Evolutionary conservation across 2,113 vertebrate species (phyloP).

Genomic region (Etheostoma cragini): DNA sequence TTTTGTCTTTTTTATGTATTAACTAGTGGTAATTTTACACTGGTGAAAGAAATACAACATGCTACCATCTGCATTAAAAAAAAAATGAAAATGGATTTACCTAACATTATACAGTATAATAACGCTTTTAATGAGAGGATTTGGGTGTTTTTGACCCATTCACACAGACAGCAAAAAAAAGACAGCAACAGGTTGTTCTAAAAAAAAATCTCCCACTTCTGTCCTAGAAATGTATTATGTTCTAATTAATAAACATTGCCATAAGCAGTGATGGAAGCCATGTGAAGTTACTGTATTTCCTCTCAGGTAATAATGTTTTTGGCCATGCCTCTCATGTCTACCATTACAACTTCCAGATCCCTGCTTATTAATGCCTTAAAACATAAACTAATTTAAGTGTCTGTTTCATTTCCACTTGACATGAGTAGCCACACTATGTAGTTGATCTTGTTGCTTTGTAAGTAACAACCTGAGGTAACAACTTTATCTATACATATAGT

Average conservation of each 20-base stretch:
- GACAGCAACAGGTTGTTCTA: background rate
- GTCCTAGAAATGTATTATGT: background rate
- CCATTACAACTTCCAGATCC: conserved; percentile 79
- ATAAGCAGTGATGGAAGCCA: background rate
- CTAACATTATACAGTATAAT: background rate
- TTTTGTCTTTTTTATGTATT: too few species aligned
- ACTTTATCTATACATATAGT: background rate
- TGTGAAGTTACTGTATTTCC: background rate
- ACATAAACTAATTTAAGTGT: background rate
- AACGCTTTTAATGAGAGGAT: background rate
- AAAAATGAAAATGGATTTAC: background rate
- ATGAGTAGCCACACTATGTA: background rate
- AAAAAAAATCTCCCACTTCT: background rate
- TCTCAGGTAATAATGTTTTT: conserved; percentile 62
- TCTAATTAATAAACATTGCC: background rate
- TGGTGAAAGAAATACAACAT: too few species aligned
- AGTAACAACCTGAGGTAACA: background rate
- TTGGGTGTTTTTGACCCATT: background rate
- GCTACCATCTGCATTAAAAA: background rate
- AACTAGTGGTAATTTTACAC: too few species aligned
- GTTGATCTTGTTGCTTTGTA: background rate
- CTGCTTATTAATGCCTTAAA: conserved; percentile 22
- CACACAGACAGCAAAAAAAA: background rate
- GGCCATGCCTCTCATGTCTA: conserved; percentile 64
- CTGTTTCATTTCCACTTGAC: background rate